Conservation (phyloP, 1,140 invertebrate species). For the Euglossa dilemma region DNA sequence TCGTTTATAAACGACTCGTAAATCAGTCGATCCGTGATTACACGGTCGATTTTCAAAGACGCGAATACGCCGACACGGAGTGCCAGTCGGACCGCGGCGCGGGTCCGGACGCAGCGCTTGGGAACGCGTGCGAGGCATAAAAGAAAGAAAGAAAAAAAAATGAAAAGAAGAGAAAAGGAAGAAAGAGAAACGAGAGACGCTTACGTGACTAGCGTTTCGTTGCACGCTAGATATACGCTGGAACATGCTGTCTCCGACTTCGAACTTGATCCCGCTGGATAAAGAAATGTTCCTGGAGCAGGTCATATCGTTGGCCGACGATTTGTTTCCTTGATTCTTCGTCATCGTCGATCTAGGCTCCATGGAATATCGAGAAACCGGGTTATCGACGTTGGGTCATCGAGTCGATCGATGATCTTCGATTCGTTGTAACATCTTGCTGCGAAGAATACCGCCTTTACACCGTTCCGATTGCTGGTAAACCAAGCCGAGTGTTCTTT, state of each 20-base stretch:
- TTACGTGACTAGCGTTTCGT: constrained; percentile 57
- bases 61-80: constrained; percentile 22
- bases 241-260: constrained; percentile 8
- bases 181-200: constrained; percentile 9
- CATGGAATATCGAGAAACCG: background rate
- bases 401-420: background rate
- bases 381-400: background rate
- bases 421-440: background rate
- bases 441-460: background rate
- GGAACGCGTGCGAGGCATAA: background rate
- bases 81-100: background rate
- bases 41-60: constrained; percentile 28
- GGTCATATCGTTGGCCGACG: background rate
- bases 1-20: constrained; percentile 7
- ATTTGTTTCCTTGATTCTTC: constrained; percentile 28
- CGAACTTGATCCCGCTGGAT: constrained; percentile 28
- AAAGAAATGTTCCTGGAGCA: background rate
- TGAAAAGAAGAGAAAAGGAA: no score
- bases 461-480: no score
- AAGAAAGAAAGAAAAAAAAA: no score
- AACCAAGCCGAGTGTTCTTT: background rate
- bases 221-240: constrained; percentile 15
- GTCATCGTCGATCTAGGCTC: constrained; percentile 48
- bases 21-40: constrained; percentile 21
- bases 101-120: no score